Conservation (phyloP, 35 echinoderm and acorn worm species). For the Nesometra sesokonis region DNA sequence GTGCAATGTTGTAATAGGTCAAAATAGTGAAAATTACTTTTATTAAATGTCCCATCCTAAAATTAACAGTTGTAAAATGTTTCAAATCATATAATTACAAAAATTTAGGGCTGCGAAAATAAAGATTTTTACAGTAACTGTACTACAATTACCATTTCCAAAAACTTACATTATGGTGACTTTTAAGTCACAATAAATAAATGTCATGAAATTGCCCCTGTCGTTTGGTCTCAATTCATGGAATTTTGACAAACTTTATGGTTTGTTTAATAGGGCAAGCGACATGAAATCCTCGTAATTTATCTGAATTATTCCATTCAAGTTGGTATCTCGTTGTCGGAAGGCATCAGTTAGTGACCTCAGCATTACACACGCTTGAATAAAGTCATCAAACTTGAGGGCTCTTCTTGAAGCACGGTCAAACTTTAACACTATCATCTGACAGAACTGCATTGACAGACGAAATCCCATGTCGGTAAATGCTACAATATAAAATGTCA, state of each 20-base stretch:
- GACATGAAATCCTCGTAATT: constrained; percentile 95
- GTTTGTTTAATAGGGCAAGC: constrained; percentile 51
- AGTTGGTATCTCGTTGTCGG: constrained; percentile 52
- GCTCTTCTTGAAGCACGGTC: constrained; percentile 32
- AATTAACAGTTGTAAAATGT: too few relatives aligned
- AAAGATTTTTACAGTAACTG: too few relatives aligned
- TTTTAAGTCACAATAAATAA: too few relatives aligned
- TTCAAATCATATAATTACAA: too few relatives aligned
- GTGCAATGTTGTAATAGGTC: too few relatives aligned
- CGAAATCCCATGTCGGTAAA: constrained; percentile 85
- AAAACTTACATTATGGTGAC: too few relatives aligned
- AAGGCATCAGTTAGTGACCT: constrained; percentile 72
- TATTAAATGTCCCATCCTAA: too few relatives aligned
- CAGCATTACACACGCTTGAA: constrained; percentile 68
- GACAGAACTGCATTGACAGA: constrained; percentile 35
- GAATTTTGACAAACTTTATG: constrained; percentile 13
- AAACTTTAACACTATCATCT: constrained; percentile 48
- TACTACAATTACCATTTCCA: too few relatives aligned
- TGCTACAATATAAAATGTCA: constrained; percentile 32
- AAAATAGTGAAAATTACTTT: too few relatives aligned
- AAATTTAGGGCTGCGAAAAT: too few relatives aligned
- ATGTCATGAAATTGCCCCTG: too few relatives aligned
- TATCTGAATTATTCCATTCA: constrained; percentile 58
- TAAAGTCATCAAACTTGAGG: constrained; percentile 72
- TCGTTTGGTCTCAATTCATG: too few relatives aligned